phyloP scores from a whole-genome alignment of 92 coral and sea anemone genomes.

The Palythoa grandis region DNA sequence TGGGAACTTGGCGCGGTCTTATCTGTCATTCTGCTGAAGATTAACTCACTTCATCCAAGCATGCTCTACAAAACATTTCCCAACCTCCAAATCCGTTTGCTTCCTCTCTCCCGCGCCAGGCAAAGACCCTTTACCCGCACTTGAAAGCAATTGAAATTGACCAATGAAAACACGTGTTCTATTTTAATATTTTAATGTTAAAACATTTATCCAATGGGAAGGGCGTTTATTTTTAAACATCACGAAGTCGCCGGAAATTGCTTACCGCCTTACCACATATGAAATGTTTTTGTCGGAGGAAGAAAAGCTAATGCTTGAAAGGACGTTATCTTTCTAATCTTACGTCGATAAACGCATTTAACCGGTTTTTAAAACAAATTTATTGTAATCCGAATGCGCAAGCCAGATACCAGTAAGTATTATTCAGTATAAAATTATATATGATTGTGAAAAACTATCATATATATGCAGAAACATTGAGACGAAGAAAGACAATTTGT shows the following conservation, averaged over 20 bases:
- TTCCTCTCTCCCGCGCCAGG: conserved; percentile 38
- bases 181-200: no score
- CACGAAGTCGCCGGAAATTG: no score
- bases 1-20: conserved; percentile 96
- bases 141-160: conserved; percentile 5
- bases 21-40: conserved; percentile 77
- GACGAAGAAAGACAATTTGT: no score
- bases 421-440: neutral
- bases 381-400: no score
- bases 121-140: conserved; percentile 8
- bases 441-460: neutral
- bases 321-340: no score
- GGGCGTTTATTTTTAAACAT: neutral
- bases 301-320: no score
- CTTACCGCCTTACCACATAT: no score
- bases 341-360: no score
- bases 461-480: no score
- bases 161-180: conserved; percentile 23
- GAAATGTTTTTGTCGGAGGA: no score
- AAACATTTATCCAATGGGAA: conserved; percentile 22
- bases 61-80: conserved; percentile 27
- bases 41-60: conserved; percentile 13
- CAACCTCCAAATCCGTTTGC: neutral
- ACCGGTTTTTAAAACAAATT: no score
- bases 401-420: no score